phyloP scores from a whole-genome alignment of 1,140 invertebrate genomes.

The Melitaea cinxia region DNA sequence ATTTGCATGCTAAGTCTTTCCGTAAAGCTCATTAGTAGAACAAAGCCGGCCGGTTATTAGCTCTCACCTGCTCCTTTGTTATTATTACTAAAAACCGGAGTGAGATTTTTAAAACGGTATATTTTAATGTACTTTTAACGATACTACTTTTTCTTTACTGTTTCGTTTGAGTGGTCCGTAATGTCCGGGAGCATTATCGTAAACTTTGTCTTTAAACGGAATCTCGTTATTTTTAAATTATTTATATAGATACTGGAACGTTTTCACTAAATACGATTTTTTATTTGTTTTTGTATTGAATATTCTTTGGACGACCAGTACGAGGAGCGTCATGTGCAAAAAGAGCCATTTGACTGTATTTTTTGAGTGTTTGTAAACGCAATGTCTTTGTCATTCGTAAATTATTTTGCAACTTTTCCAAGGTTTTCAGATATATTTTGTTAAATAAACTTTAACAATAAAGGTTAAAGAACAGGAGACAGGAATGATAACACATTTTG shows the following conservation, averaged over 20 bases:
- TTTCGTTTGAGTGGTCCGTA: constrained; percentile 11
- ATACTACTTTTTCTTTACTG: constrained; percentile 31
- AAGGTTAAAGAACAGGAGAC: too few relatives aligned
- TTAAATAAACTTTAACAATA: too few relatives aligned
- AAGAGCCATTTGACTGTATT: too few relatives aligned
- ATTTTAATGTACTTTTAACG: constrained; percentile 44
- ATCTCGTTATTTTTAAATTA: neutral
- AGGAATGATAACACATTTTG: too few relatives aligned
- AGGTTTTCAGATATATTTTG: too few relatives aligned
- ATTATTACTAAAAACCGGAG: constrained; percentile 43
- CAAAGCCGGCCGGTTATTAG: constrained; percentile 60
- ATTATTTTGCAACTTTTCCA: too few relatives aligned
- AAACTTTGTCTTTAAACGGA: neutral
- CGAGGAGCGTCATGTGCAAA: too few relatives aligned
- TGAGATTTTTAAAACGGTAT: constrained; percentile 45
- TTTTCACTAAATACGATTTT: neutral
- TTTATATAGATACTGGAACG: neutral
- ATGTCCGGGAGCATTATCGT: constrained; percentile 8
- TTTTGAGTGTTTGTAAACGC: too few relatives aligned
- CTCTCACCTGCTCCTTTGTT: constrained; percentile 58
- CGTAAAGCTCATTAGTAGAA: constrained; percentile 58
- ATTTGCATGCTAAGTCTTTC: constrained; percentile 56
- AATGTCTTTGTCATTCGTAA: too few relatives aligned
- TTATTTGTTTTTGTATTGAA: too few relatives aligned
- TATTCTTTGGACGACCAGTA: too few relatives aligned